A percentile compares a stretch with the other conserved stretches of the same genome.
phyloP scores from a whole-genome alignment of 2,113 vertebrate species.

The Urocitellus parryii region DNA sequence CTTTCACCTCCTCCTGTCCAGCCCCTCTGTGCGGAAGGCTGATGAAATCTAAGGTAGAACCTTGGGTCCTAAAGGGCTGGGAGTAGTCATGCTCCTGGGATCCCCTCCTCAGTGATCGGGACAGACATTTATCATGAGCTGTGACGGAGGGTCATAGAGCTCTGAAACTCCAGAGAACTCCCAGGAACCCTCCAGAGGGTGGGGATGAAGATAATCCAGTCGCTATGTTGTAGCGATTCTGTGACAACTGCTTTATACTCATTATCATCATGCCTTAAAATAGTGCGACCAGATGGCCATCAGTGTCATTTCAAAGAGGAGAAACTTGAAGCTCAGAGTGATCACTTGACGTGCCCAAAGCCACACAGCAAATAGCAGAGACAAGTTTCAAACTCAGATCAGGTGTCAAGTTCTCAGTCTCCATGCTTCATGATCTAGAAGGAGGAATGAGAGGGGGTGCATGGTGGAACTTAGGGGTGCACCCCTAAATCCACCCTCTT shows the following conservation, averaged over 20 bases:
- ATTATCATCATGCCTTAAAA: neutral
- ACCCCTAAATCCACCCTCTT: too few relatives aligned
- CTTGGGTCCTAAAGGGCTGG: neutral
- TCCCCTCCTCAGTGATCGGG: neutral
- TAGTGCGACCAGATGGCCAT: neutral
- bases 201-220: neutral
- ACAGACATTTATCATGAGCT: neutral
- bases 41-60: neutral
- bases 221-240: neutral
- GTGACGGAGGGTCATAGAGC: neutral
- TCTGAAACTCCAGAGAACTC: too few relatives aligned
- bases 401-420: neutral
- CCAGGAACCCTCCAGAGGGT: neutral
- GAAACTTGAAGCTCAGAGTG: neutral
- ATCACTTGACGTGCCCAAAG: neutral
- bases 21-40: rapidly evolving
- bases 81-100: neutral
- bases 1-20: neutral
- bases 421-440: neutral
- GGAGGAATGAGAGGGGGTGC: neutral
- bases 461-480: rapidly evolving
- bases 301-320: neutral
- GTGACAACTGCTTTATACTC: neutral
- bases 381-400: neutral
- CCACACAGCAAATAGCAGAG: slow-evolving; percentile 53